Percentiles rank a stretch among this genome's conserved stretches.
phyloP scores from a whole-genome alignment of 2,797 vertebrate genomes.

The Adelosebastes latens region DNA sequence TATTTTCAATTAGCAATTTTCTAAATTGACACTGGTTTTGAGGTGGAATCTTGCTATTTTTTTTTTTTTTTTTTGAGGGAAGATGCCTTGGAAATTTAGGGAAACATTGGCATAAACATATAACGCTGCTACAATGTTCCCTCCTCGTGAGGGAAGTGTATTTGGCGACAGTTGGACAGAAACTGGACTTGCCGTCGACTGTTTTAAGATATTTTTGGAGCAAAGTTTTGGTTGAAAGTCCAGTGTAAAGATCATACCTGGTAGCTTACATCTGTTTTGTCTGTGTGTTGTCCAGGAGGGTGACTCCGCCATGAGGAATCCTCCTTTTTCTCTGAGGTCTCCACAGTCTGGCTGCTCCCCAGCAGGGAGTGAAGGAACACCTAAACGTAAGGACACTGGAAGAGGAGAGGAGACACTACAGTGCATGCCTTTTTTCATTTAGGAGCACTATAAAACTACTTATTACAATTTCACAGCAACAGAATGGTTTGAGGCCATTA shows the following conservation, averaged over 20 bases:
- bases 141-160: too few species aligned
- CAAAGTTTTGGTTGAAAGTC: background rate
- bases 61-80: too few species aligned
- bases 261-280: slow-evolving; percentile 32
- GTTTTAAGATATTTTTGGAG: background rate
- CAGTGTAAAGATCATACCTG: background rate
- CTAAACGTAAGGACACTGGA: slow-evolving; percentile 87
- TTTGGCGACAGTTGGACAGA: background rate
- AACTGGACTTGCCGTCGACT: background rate
- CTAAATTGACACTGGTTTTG: background rate
- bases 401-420: background rate
- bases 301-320: slow-evolving; percentile 91
- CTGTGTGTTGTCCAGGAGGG: slow-evolving; percentile 84
- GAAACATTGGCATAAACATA: background rate
- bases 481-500: background rate
- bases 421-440: background rate
- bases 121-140: too few species aligned
- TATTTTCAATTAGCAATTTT: background rate
- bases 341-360: slow-evolving; percentile 95
- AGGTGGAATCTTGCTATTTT: background rate
- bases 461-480: background rate
- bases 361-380: slow-evolving; percentile 92
- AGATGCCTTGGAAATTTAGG: background rate
- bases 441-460: background rate
- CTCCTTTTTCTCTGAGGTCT: slow-evolving; percentile 91